phyloP scores from a whole-genome alignment of 2,113 vertebrate genomes.

The Conger conger region DNA sequence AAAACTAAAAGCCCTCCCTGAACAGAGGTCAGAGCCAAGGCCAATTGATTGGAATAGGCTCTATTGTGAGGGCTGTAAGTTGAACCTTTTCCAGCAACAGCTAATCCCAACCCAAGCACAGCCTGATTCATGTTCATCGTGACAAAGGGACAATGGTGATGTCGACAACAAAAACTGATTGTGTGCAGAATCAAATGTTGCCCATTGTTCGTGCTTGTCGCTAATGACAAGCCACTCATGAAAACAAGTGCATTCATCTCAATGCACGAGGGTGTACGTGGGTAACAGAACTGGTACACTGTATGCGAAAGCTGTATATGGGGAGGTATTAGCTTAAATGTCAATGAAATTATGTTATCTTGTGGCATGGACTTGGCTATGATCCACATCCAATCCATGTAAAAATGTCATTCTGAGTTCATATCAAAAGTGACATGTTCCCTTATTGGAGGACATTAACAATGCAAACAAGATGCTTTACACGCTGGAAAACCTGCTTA shows the following conservation, averaged over 20 bases:
- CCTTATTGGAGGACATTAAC: background rate
- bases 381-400: background rate
- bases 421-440: background rate
- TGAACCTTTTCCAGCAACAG: slow-evolving; percentile 7
- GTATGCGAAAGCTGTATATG: background rate
- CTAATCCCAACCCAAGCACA: background rate
- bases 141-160: background rate
- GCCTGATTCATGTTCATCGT: background rate
- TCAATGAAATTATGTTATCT: background rate
- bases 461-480: background rate
- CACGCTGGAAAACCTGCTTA: no score
- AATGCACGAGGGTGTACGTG: background rate
- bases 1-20: background rate
- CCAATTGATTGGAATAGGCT: background rate
- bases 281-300: background rate
- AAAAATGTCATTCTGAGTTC: background rate
- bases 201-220: background rate
- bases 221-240: background rate
- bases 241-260: slow-evolving; percentile 9
- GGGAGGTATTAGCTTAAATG: background rate
- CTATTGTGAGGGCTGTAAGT: background rate
- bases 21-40: background rate
- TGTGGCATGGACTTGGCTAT: background rate
- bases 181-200: background rate
- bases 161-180: background rate